These are phyloP conservation scores for Mastacembelus armatus DNA, from an alignment of 2,797 vertebrate species.

Conservation along the genomic window DNA sequence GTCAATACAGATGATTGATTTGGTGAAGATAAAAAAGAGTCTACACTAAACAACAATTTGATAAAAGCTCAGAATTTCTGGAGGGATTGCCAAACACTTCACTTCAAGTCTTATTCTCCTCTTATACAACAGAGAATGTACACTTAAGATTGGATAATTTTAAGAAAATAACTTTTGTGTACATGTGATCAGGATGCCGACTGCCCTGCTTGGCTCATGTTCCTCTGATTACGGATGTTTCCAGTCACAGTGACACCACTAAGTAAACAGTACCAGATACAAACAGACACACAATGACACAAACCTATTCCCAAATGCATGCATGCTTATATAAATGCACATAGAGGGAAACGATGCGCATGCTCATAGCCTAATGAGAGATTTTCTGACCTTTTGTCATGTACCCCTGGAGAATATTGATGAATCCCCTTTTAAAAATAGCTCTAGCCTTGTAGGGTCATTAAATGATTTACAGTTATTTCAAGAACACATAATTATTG, in stretches of 20 bases:
- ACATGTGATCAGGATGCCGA: neutral
- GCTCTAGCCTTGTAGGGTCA: constrained; percentile 82
- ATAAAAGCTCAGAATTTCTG: constrained; percentile 31
- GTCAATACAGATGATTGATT: constrained; percentile 57
- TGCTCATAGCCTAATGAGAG: constrained; percentile 79
- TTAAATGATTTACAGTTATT: constrained; percentile 86
- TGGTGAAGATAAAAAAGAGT: constrained; percentile 30
- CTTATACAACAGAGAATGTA: neutral
- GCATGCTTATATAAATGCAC: constrained; percentile 43
- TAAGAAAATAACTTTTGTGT: too few species aligned
- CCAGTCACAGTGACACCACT: neutral
- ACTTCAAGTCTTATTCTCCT: neutral
- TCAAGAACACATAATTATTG: constrained; percentile 82
- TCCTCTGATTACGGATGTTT: constrained; percentile 5
- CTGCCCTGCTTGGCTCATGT: neutral
- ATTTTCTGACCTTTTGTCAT: constrained; percentile 82
- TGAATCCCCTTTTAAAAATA: constrained; percentile 86
- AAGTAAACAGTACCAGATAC: constrained; percentile 30
- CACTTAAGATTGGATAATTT: too few species aligned
- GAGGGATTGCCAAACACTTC: constrained; percentile 1
- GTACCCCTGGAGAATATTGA: constrained; percentile 84
- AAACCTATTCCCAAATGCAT: constrained; percentile 42
- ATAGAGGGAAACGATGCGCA: constrained; percentile 39
- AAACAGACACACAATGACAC: constrained; percentile 37
- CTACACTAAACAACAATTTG: constrained; percentile 21